Percentiles rank a stretch among this genome's conserved stretches.
phyloP scores from a whole-genome alignment of 2,888 invertebrate species.

The Theretra japonica region DNA sequence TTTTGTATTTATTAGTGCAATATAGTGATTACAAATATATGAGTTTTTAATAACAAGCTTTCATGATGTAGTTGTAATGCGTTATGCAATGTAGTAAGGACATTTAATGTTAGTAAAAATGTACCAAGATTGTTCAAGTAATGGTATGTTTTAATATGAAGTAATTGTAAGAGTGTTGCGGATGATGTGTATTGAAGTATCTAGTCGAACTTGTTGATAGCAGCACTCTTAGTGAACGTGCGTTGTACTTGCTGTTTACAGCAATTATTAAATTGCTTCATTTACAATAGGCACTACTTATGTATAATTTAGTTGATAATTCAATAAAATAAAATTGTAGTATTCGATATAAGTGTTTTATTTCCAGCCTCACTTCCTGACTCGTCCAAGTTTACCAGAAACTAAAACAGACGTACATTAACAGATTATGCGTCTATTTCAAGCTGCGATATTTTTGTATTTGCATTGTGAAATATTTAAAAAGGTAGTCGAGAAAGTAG shows the following conservation, averaged over 20 bases:
- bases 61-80: not conserved
- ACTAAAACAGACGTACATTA: no score
- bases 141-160: not conserved
- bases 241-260: constrained; percentile 22
- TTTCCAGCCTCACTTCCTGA: not conserved
- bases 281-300: constrained; percentile 25
- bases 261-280: constrained; percentile 22
- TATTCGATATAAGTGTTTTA: constrained; percentile 15
- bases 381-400: no score
- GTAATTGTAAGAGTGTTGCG: not conserved
- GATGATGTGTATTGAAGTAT: not conserved
- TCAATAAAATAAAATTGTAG: constrained; percentile 31
- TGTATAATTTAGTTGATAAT: constrained; percentile 25
- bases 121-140: constrained; percentile 17
- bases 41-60: constrained; percentile 12
- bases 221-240: not conserved
- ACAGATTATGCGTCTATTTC: no score
- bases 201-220: constrained; percentile 7
- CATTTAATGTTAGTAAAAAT: constrained; percentile 12
- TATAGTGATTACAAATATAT: not conserved
- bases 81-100: constrained; percentile 4
- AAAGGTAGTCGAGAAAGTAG: no score
- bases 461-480: no score
- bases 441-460: no score
- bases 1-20: constrained; percentile 19